Base-by-base conservation (phyloP, 1,140 invertebrate genomes). In the Neelides sp. region DNA sequence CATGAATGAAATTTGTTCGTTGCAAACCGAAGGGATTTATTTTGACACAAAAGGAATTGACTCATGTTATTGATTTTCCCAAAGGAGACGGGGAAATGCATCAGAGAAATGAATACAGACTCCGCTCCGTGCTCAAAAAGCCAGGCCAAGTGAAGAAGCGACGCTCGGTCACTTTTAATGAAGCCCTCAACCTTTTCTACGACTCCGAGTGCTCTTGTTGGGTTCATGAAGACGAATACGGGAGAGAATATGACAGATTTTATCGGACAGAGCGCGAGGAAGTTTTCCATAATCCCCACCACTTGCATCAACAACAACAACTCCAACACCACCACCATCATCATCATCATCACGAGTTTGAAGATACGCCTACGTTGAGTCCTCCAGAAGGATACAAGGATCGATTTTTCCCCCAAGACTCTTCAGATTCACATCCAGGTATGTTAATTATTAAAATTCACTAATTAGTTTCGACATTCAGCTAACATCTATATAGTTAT, bases 371-470 rank as follows among this genome's bases (percentile, higher is more conserved):
- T 17, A 61, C 59, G 1, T 48, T 61, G 17, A 53, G 49, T 51
- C 59, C 59, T 7, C 59, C 59, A 3, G 59, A 61, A 41, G 59
- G 59, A 12, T 61, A 61, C 47, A 61, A 61, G 48, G 59, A 61
- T 35, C 37, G 55, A 17, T 57, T 61, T 23, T 61, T 61, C 27
- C 59, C 55, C 4, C 59, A 61, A 50, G 54, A 61, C 30, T 20
- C 23, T 37, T 10, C 35, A 12, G 34, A 40, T 17, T 5, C 35
- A 17, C 30, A 50, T 17, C 47, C 47, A 47, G 45, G 30, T 47
- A 19, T n/a, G 19, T 12, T 32, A 46, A 46, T 10, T 24, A 12
- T 24, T 24, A 40, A 15, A 8, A 34, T 34, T n/a, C n/a, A n/a
- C n/a, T n/a, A n/a, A n/a, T n/a, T n/a, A n/a, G n/a, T n/a, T n/a